Percentiles rank a stretch among this genome's conserved stretches.
Conservation (phyloP, 1,140 invertebrate species). For the Mylabris phalerata region DNA sequence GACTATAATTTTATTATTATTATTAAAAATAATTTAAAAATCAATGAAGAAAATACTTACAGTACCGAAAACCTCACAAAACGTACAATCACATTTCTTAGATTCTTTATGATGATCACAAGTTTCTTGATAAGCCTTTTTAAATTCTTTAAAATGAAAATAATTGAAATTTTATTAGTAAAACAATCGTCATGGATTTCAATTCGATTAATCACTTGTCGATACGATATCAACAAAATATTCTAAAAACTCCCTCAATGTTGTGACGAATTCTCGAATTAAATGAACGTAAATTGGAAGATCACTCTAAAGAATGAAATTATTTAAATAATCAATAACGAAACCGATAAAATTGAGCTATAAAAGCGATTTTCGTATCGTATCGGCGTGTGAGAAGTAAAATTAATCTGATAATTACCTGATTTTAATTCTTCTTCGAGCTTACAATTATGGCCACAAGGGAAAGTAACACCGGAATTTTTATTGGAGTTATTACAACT, state of each 20-base stretch:
- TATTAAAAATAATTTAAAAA: not conserved
- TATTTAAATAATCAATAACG: no score
- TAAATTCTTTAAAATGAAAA: slow-evolving; percentile 7
- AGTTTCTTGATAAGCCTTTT: slow-evolving; percentile 15
- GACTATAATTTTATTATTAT: slow-evolving; percentile 9
- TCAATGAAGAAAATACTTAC: slow-evolving; percentile 3
- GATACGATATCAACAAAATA: not conserved
- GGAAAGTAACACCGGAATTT: slow-evolving; percentile 3
- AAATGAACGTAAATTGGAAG: no score
- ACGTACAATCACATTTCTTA: slow-evolving; percentile 37
- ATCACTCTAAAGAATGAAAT: no score
- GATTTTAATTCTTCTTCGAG: slow-evolving; percentile 18
- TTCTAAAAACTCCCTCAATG: no score
- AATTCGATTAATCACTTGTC: not conserved
- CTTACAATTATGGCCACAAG: slow-evolving; percentile 14
- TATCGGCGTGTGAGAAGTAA: no score
- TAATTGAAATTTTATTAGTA: no score
- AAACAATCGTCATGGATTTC: no score
- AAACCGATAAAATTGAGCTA: no score
- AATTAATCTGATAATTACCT: slow-evolving; percentile 2
- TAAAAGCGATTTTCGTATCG: no score
- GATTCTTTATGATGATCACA: slow-evolving; percentile 23
- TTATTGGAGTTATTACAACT: not conserved
- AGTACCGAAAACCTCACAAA: slow-evolving; percentile 36
- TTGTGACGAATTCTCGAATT: no score